Conservation (phyloP, 2,113 vertebrate genomes). For the Grallaria varia region DNA sequence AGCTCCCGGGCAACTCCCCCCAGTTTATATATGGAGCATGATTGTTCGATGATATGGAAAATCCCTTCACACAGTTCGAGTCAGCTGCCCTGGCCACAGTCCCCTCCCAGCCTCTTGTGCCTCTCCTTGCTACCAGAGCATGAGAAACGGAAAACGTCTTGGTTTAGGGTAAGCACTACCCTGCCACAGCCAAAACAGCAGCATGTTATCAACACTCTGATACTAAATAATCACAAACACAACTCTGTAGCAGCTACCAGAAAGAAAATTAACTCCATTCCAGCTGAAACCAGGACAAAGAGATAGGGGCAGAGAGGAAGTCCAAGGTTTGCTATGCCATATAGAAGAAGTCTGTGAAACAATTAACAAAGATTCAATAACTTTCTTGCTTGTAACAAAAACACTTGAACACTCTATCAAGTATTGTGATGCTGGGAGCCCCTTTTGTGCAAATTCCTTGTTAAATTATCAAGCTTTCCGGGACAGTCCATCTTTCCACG, state of each 20-base stretch:
- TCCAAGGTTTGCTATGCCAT: neutral
- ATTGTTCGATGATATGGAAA: neutral
- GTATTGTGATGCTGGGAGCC: neutral
- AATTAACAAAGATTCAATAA: neutral
- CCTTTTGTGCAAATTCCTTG: neutral
- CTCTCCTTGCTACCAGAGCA: neutral
- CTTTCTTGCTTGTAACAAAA: neutral
- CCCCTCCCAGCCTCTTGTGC: neutral
- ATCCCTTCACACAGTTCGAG: neutral
- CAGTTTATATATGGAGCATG: fast-evolving
- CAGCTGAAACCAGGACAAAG: neutral
- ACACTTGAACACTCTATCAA: neutral
- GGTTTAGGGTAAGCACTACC: neutral
- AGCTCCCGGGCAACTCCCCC: neutral
- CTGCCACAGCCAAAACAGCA: neutral
- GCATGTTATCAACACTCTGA: neutral
- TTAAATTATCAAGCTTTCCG: neutral
- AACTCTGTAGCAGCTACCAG: neutral
- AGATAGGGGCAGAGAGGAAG: neutral
- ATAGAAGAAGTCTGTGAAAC: neutral
- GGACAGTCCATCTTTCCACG: neutral
- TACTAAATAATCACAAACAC: neutral
- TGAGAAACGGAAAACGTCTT: neutral
- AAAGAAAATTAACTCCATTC: neutral
- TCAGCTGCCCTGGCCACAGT: neutral